Base-by-base conservation (phyloP, 1,140 invertebrate species). In the Lasioglossum albipes region DNA sequence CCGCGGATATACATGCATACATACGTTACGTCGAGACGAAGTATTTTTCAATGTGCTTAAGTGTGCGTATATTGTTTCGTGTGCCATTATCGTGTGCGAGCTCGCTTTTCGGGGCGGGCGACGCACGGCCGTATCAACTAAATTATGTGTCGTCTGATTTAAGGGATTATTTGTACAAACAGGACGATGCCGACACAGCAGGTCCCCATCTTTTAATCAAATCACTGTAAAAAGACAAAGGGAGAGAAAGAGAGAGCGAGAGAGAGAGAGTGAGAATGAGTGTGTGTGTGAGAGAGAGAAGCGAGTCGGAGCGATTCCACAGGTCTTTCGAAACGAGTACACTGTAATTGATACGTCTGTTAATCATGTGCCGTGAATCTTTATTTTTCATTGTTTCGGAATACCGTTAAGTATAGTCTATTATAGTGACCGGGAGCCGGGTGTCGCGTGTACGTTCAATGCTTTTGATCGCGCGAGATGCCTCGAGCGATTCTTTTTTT, bases 21-120 rank as follows among this genome's bases (percentile, higher is more conserved):
- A 36, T 36, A 5, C 36, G 36, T 36, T 36, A 36, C 54, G 49
- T 74, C 41, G 57, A 70, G 52, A 52, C 22, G 69, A 52, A 67
- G 57, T 85, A 76, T 76, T 81, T 85, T 75, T 67, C 27, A 75
- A 79, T 79, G 61, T 79, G 18, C 81, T 84, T 83, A 75, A 67
- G 27, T 20, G 61, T 79, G 41, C 12, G 61, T 74, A 66, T 45
- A 66, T 65, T 65, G 31, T 74, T 79, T 74, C 45, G 20, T 76
- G 45, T 42, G 54, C 36, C 10, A 20, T 41, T 49, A 3, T 49
- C 45, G 9, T 22, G 31, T 36, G 62, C 42, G 45, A 64, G 41
- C 7, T 74, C 73, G 31, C 5, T 6, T 7, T 16, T 52, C 16
- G 31, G 49, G 7, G 31, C 59, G 59, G 18, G n/a, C 52, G 1